A percentile compares a stretch with the other conserved stretches of the same genome.
phyloP scores from a whole-genome alignment of 2,113 vertebrate species.

The Nymphicus hollandicus region DNA sequence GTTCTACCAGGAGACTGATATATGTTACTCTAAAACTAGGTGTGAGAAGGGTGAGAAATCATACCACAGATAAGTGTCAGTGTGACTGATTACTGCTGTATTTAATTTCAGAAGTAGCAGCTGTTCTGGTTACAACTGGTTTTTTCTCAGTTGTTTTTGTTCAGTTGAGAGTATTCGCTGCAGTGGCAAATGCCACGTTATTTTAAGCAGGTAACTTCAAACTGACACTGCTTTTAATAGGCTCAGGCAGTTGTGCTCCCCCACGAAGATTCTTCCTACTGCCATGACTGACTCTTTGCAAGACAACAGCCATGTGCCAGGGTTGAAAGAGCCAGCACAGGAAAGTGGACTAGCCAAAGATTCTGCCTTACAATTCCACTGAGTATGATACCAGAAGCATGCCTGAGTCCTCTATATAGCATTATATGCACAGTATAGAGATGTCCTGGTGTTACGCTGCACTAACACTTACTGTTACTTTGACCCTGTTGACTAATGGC shows the following conservation, averaged over 20 bases:
- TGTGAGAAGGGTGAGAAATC: neutral
- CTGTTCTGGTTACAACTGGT: neutral
- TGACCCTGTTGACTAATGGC: neutral
- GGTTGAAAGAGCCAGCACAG: neutral
- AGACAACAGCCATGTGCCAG: neutral
- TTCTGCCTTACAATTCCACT: neutral
- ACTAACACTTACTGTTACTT: neutral
- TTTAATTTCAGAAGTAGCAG: neutral
- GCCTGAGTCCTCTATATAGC: neutral
- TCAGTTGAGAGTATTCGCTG: neutral
- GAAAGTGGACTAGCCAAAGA: neutral
- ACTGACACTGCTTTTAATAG: neutral
- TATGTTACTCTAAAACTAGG: neutral
- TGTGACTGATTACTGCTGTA: neutral
- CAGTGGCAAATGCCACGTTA: neutral
- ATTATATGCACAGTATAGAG: neutral
- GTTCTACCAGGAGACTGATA: neutral
- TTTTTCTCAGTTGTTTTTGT: neutral
- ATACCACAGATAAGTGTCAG: neutral
- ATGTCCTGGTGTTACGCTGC: rapidly evolving
- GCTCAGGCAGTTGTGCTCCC: neutral
- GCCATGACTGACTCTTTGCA: neutral
- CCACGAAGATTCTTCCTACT: neutral
- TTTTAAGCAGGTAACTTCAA: neutral
- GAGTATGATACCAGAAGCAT: neutral